Evolutionary conservation across 2,113 vertebrate genomes (phyloP).

Genomic region (Cathartes aura): DNA sequence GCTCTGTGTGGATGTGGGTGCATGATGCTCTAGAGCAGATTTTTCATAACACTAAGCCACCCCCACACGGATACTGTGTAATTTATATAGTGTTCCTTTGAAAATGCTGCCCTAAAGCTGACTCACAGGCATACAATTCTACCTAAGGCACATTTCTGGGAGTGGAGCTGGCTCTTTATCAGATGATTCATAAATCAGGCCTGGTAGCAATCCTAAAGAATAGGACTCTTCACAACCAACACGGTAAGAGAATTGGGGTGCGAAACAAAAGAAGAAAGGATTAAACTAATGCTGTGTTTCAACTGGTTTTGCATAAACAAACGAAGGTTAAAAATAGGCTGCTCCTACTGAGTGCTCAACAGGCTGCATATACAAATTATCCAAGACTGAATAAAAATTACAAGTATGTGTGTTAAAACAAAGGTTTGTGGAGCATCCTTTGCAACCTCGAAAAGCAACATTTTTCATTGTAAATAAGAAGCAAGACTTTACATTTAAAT

Average conservation of each 20-base stretch:
- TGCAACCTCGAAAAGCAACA: not conserved
- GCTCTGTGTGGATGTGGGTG: not conserved
- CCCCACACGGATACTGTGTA: not conserved
- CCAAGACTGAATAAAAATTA: not conserved
- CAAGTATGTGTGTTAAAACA: not conserved
- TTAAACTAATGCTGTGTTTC: constrained; percentile 9
- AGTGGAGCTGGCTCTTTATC: constrained; percentile 40
- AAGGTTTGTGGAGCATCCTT: not conserved
- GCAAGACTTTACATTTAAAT: not conserved
- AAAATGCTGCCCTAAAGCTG: constrained; percentile 53
- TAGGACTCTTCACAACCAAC: fast-evolving
- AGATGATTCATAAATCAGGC: constrained; percentile 53
- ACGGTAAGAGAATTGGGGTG: not conserved
- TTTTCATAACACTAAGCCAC: constrained; percentile 16
- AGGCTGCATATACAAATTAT: not conserved
- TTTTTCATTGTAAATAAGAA: not conserved
- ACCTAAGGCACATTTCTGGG: constrained; percentile 46
- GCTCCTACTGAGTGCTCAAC: not conserved
- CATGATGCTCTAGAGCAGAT: not conserved
- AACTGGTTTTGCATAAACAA: constrained; percentile 47
- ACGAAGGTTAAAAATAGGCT: constrained; percentile 2
- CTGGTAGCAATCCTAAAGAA: not conserved
- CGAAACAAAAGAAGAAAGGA: constrained; percentile 15
- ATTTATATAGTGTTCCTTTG: constrained; percentile 45
- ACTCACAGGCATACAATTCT: constrained; percentile 18